phyloP scores from a whole-genome alignment of 1,140 invertebrate genomes.

The Geopemphigus sp. region DNA sequence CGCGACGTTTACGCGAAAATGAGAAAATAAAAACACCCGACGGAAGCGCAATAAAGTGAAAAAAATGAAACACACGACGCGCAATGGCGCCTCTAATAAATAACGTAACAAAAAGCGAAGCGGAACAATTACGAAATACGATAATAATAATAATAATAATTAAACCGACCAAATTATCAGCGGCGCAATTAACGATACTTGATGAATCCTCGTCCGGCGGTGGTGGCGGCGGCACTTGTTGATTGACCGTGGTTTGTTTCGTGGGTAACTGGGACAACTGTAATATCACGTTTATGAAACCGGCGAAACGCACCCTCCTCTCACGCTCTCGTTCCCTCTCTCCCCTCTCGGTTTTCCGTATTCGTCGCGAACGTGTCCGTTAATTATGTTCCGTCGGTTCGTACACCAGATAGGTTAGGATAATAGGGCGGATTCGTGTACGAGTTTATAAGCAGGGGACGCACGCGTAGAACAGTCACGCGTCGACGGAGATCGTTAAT shows the following conservation, averaged over 20 bases:
- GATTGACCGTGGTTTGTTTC: constrained; percentile 18
- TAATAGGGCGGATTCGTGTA: too few relatives aligned
- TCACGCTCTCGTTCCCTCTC: too few relatives aligned
- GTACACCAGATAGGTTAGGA: too few relatives aligned
- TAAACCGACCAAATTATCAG: constrained; percentile 45
- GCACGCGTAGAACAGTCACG: too few relatives aligned
- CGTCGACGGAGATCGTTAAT: too few relatives aligned
- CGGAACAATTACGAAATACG: neutral
- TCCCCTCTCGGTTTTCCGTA: too few relatives aligned
- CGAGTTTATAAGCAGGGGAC: too few relatives aligned
- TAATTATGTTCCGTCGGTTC: too few relatives aligned
- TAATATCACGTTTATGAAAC: constrained; percentile 41
- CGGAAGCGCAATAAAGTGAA: neutral
- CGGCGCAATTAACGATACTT: constrained; percentile 25
- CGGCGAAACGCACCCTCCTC: too few relatives aligned
- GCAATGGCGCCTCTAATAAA: constrained; percentile 14
- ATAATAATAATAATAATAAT: neutral
- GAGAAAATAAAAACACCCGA: too few relatives aligned
- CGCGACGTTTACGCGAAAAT: too few relatives aligned
- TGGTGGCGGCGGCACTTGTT: neutral
- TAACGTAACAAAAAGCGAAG: constrained; percentile 24
- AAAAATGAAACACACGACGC: constrained; percentile 1
- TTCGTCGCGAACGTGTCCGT: too few relatives aligned
- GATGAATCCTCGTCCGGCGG: constrained; percentile 7
- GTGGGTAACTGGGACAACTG: constrained; percentile 43